Base-by-base conservation (phyloP, 2,113 vertebrate species). In the Falco punctatus region DNA sequence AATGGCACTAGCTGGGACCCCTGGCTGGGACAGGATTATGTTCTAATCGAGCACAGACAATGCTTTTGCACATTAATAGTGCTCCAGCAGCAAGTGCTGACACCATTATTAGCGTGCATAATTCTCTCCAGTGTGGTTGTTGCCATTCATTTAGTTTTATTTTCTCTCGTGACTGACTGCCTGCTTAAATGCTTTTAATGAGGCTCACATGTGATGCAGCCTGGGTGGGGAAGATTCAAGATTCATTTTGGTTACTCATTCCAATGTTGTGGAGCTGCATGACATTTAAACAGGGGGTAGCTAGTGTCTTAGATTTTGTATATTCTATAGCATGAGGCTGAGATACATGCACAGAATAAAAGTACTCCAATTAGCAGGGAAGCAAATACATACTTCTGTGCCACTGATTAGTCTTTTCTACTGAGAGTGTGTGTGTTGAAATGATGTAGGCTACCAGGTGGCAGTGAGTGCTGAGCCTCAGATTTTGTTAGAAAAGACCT, bases 41-140 rank as follows among this genome's bases (percentile, higher is more conserved):
- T 21, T n/a, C 32, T 71, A 28, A 92, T 75, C 30, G 33, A 92
- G 90, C 77, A 58, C 88, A 90, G 92, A 26, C 93, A 30, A 10
- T 0, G 0, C 62, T 69, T 8, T n/a, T 86, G 71, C 52, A 74
- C 81, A 83, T 79, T 85, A 69, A 55, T 28, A 94, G 55, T 0
- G 1, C 81, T 67, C 42, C 44, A 2, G 73, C 83, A 93, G 92
- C 90, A 84, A 88, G 94, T 59, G 92, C 95, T 93, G 94, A 93
- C 92, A 95, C 90, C 94, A 66, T 66, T 88, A 82, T 40, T 70
- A 86, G 35, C 2, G 4, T 51, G 75, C 52, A 48, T 85, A 86
- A 71, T 83, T 92, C 77, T 82, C 75, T 58, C 27, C 52, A 75
- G 35, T 4, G 48, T 48, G 52, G 67, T 32, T 83, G 67, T 65